These are phyloP conservation scores for Hydrotaea diabolus DNA, from an alignment of 2,888 invertebrate genomes.

Conservation along the genomic window DNA sequence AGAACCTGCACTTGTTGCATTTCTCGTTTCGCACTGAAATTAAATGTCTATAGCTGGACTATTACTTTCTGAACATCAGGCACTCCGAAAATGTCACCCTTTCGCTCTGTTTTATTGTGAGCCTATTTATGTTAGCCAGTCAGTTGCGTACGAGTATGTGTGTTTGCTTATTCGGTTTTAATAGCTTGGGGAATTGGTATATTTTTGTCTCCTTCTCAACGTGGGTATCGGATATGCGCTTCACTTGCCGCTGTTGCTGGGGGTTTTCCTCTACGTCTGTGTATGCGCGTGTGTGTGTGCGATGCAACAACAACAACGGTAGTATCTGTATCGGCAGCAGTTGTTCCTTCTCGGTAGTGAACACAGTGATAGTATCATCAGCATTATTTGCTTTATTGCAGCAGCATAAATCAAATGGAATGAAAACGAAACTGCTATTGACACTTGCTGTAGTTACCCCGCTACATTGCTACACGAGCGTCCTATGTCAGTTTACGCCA, in stretches of 20 bases:
- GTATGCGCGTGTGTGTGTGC: conserved; percentile 40
- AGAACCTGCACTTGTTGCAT: too few relatives aligned
- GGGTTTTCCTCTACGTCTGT: background rate
- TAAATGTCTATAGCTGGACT: too few relatives aligned
- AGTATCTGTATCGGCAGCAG: background rate
- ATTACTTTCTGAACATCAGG: background rate
- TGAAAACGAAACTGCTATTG: conserved; percentile 67
- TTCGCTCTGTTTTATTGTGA: background rate
- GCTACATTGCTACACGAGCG: background rate
- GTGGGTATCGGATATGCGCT: conserved; percentile 4
- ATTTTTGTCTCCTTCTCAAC: conserved; percentile 35
- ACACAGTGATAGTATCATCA: conserved; percentile 54
- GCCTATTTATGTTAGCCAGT: conserved; percentile 18
- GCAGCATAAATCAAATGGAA: conserved; percentile 65
- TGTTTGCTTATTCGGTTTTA: conserved; percentile 66
- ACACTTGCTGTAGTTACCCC: conserved; percentile 42
- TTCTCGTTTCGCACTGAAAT: too few relatives aligned
- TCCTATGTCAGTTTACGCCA: conserved; percentile 12
- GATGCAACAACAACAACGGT: background rate
- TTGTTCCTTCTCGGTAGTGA: conserved; percentile 34
- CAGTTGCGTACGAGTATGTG: too few relatives aligned
- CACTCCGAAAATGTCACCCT: background rate
- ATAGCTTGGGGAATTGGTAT: conserved; percentile 67
- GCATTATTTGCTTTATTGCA: conserved; percentile 60
- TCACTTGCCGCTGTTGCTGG: background rate